Conservation (phyloP, 2,113 vertebrate genomes). For the Sisor rabdophorus region DNA sequence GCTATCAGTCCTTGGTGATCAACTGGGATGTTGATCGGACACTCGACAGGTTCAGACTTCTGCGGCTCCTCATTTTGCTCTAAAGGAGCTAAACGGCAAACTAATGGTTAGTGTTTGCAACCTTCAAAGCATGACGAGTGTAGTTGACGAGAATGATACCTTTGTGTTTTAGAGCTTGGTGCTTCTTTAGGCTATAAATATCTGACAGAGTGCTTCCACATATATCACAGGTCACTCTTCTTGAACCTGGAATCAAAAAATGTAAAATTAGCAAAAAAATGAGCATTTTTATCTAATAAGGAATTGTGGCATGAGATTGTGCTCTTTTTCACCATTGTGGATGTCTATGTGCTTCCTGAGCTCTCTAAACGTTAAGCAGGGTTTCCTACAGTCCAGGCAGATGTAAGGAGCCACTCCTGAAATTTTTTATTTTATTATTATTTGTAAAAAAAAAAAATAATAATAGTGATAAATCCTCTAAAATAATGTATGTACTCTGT, state of each 20-base stretch:
- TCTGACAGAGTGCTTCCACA: constrained; percentile 95
- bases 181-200: constrained; percentile 95
- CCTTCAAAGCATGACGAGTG: constrained; percentile 24
- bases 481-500: too few species aligned
- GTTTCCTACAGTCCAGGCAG: constrained; percentile 86
- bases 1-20: constrained; percentile 61
- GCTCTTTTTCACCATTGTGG: constrained; percentile 78
- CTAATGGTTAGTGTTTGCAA: neutral
- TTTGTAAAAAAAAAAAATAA: neutral
- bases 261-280: neutral
- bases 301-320: neutral
- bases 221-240: constrained; percentile 90
- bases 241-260: constrained; percentile 75
- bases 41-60: constrained; percentile 27
- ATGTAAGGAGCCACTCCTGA: constrained; percentile 81
- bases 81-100: constrained; percentile 28
- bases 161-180: constrained; percentile 87
- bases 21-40: constrained; percentile 68
- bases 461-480: neutral
- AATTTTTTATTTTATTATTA: too few species aligned
- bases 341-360: constrained; percentile 93
- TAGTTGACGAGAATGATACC: constrained; percentile 55
- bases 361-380: constrained; percentile 89
- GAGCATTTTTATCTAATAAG: neutral
- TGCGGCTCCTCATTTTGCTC: constrained; percentile 9